phyloP scores from a whole-genome alignment of 2,113 vertebrate genomes.

The Heteronetta atricapilla region DNA sequence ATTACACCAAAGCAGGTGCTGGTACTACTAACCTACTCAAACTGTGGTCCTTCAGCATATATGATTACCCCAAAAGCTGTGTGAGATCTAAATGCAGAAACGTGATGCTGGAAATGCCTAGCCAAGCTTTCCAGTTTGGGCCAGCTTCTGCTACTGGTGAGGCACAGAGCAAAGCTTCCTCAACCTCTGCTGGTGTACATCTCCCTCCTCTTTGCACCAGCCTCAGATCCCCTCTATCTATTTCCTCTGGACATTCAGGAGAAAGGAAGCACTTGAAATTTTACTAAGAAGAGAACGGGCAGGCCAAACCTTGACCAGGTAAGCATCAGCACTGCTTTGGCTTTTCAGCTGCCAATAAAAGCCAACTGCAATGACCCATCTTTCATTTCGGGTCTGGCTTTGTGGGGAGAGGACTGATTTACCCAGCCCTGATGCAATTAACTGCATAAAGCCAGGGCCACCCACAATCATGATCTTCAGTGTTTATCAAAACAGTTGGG shows the following conservation, averaged over 20 bases:
- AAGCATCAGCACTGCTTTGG: rapidly evolving
- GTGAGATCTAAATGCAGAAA: not conserved
- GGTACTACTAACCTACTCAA: not conserved
- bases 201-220: not conserved
- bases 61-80: not conserved
- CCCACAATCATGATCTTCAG: not conserved
- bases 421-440: not conserved
- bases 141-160: rapidly evolving
- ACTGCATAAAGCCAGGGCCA: not conserved
- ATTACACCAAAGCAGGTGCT: not conserved
- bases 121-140: not conserved
- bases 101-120: rapidly evolving
- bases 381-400: not conserved
- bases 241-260: not conserved
- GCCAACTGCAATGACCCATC: not conserved
- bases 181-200: not conserved
- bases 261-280: not conserved
- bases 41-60: not conserved
- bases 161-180: not conserved
- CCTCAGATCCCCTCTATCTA: not conserved
- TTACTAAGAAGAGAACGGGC: not conserved
- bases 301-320: not conserved
- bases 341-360: not conserved
- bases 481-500: not conserved
- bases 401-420: not conserved